Conservation (phyloP, 2,797 vertebrate species). For the Phataginus tetradactyla region DNA sequence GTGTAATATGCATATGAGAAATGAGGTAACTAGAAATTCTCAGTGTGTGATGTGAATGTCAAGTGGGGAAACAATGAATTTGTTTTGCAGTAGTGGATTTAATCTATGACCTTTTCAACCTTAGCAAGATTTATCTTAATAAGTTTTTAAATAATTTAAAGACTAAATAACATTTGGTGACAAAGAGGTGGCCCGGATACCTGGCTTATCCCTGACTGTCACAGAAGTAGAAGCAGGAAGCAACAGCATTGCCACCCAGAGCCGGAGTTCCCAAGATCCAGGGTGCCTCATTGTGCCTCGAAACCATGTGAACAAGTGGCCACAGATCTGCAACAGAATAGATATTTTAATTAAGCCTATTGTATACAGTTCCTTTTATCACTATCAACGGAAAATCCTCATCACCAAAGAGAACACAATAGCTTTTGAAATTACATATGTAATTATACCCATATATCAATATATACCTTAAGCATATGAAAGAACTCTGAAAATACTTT, state of each 20-base stretch:
- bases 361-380: background rate
- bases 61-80: background rate
- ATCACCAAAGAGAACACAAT: background rate
- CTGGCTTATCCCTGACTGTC: constrained; percentile 91
- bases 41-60: background rate
- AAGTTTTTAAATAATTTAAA: constrained; percentile 1
- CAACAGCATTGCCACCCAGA: constrained; percentile 88
- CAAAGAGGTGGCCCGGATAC: constrained; percentile 84
- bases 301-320: constrained; percentile 87
- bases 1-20: background rate
- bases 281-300: constrained; percentile 90
- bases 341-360: constrained; percentile 31
- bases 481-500: constrained; percentile 49
- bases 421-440: background rate
- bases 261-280: constrained; percentile 89
- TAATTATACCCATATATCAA: background rate
- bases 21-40: background rate
- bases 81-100: background rate
- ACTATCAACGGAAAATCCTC: constrained; percentile 12
- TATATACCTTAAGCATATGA: background rate
- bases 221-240: constrained; percentile 88
- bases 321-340: constrained; percentile 88
- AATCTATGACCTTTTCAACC: background rate
- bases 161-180: constrained; percentile 45
- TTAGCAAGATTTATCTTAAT: constrained; percentile 39